A percentile compares a stretch with the other conserved stretches of the same genome.
Evolutionary conservation across 2,113 vertebrate species (phyloP).

Genomic region (Phrynosoma blainvillii): DNA sequence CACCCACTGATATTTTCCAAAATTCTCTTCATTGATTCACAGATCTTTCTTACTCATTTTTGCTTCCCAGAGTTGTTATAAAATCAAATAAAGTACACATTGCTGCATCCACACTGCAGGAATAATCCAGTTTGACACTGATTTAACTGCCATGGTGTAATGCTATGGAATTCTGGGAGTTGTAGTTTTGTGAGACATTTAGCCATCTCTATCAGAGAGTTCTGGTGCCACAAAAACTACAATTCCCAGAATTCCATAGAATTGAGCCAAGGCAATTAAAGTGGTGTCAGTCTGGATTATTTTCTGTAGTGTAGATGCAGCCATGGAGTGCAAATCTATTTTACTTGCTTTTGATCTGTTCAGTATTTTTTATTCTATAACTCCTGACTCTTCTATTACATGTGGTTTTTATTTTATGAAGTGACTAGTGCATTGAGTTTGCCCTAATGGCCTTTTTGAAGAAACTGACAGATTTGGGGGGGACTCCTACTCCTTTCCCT

Average conservation of each 20-base stretch:
- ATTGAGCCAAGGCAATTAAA: too few relatives aligned
- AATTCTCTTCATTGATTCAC: neutral
- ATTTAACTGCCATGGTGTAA: too few relatives aligned
- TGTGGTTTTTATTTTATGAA: neutral
- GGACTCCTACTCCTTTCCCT: neutral
- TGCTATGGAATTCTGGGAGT: too few relatives aligned
- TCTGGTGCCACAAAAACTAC: too few relatives aligned
- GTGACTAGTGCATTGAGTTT: neutral
- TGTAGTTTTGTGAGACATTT: too few relatives aligned
- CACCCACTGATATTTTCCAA: neutral
- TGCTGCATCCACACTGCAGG: too few relatives aligned
- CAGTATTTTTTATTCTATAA: neutral
- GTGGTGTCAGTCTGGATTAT: too few relatives aligned
- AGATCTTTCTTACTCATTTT: neutral
- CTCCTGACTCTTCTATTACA: neutral
- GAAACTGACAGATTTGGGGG: neutral
- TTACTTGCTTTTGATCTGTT: neutral
- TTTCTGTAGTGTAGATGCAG: too few relatives aligned
- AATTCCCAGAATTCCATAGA: too few relatives aligned
- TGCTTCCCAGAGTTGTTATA: neutral
- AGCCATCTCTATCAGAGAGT: too few relatives aligned
- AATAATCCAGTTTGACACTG: too few relatives aligned
- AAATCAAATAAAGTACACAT: neutral
- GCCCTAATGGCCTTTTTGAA: neutral
- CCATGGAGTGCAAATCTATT: too few relatives aligned